phyloP scores from a whole-genome alignment of 1,140 invertebrate species.

The Calliphora vicina region DNA sequence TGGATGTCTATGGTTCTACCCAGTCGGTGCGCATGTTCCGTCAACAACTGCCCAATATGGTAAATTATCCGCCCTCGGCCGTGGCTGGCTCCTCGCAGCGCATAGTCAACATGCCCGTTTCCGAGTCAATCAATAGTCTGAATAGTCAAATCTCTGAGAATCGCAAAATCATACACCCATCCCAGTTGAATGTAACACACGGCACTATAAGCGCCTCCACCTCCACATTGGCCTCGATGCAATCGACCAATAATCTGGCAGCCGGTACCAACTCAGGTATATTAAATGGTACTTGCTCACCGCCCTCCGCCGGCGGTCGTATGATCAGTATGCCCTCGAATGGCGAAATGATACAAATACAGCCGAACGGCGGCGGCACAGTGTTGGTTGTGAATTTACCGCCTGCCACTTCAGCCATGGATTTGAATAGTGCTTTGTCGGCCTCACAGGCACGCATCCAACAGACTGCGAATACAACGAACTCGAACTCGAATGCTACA shows the following conservation, averaged over 20 bases:
- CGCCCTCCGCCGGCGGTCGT: constrained; percentile 53
- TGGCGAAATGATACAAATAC: constrained; percentile 71
- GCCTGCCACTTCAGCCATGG: constrained; percentile 66
- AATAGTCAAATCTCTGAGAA: constrained; percentile 58
- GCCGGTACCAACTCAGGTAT: constrained; percentile 1
- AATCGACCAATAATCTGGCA: constrained; percentile 30
- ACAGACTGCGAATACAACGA: constrained; percentile 45
- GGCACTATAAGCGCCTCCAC: constrained; percentile 42
- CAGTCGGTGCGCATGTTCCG: constrained; percentile 79
- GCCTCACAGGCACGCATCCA: constrained; percentile 47
- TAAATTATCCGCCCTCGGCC: constrained; percentile 49
- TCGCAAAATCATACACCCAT: constrained; percentile 58
- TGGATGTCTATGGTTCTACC: constrained; percentile 95
- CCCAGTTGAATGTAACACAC: constrained; percentile 53
- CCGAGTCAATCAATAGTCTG: constrained; percentile 66
- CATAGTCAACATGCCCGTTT: constrained; percentile 60
- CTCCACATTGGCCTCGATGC: constrained; percentile 50
- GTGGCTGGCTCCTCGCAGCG: constrained; percentile 26
- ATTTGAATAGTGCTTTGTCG: constrained; percentile 47
- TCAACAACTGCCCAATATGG: constrained; percentile 60
- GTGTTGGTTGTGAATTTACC: constrained; percentile 84
- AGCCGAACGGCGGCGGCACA: constrained; percentile 70
- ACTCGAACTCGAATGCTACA: constrained; percentile 58
- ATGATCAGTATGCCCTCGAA: constrained; percentile 64
- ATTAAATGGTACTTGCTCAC: constrained; percentile 6